Base-by-base conservation (phyloP, 92 coral and sea anemone genomes). In the Montipora capitata region DNA sequence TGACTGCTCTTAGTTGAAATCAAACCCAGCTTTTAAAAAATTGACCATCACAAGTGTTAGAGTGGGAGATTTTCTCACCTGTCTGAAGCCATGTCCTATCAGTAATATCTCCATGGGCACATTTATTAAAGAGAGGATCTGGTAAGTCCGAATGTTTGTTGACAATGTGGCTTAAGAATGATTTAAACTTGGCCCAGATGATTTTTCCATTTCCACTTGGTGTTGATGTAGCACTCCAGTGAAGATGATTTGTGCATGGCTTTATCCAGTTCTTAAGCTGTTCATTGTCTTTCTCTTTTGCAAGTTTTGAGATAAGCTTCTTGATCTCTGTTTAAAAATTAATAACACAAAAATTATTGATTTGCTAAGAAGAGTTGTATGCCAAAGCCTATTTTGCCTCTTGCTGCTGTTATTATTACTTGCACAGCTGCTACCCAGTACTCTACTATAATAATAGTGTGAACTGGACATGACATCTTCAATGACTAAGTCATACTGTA, bases 141-240 rank as follows among this genome's bases (percentile, higher is more conserved):
- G 2, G 39, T 57, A 76, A 76, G 80, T 76, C 63, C 43, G 80
- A 49, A 42, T 76, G 67, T 49, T 49, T 62, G 62, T 76, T 51
- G 3, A 76, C 39, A 49, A 76, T 76, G 85, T 68, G 85, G 77
- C 52, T 62, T 45, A 45, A 4, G 51, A 45, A 45, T 7, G 51
- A 7, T 45, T 4, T 7, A 45, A 45, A 45, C 51, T 4, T 48
- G 10, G 7, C 6, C 7, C 52, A 48, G 7, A 48, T 5, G 52
- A 67, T 59, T 45, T 66, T 62, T 39, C 86, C 78, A 41, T 67
- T 79, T 27, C 85, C 85, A 79, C 57, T 79, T 59, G 67, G 51
- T 38, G 85, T 65, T 14, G 87, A 12, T 10, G 77, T 79, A 8
- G 72, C 85, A 40, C 85, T 79, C 85, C 85, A 79, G 38, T 79